A percentile compares a stretch with the other conserved stretches of the same genome.
phyloP scores from a whole-genome alignment of 2,888 invertebrate genomes.

The Malthinus flaveolus region DNA sequence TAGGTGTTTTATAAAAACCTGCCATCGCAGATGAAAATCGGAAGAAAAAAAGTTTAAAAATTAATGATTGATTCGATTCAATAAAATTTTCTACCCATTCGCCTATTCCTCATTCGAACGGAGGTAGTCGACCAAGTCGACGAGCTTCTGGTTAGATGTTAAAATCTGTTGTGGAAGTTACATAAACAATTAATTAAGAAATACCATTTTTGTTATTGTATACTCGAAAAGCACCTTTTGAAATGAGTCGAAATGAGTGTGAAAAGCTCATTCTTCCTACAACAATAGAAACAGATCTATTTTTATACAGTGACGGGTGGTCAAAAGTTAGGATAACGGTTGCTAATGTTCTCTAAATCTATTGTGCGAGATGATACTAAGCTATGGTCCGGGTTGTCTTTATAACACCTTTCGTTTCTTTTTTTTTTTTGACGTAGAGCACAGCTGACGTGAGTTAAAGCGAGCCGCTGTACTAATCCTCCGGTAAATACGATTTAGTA shows the following conservation, averaged over 20 bases:
- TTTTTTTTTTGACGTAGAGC: constrained; percentile 18
- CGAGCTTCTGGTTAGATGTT: too few relatives aligned
- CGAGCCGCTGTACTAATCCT: constrained; percentile 29
- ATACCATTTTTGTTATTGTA: not conserved
- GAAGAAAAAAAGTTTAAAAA: too few relatives aligned
- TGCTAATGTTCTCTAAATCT: constrained; percentile 23
- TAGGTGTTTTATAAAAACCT: too few relatives aligned
- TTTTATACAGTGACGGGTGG: constrained; percentile 23
- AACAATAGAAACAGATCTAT: constrained; percentile 3
- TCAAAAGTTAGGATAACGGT: constrained; percentile 17
- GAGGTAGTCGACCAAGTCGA: too few relatives aligned
- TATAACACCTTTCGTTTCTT: not conserved
- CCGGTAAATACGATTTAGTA: constrained; percentile 20
- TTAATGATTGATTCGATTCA: too few relatives aligned
- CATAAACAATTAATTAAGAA: not conserved
- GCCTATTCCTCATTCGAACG: too few relatives aligned
- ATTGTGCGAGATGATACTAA: constrained; percentile 22
- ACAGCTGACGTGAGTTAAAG: constrained; percentile 27
- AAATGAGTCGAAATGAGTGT: not conserved
- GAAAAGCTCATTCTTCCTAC: not conserved
- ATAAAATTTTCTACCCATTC: too few relatives aligned
- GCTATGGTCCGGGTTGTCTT: not conserved
- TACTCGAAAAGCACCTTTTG: not conserved
- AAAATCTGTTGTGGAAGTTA: too few relatives aligned
- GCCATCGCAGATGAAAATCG: too few relatives aligned